These are phyloP conservation scores for Netelia inedita DNA, from an alignment of 2,888 invertebrate genomes.

Conservation along the genomic window DNA sequence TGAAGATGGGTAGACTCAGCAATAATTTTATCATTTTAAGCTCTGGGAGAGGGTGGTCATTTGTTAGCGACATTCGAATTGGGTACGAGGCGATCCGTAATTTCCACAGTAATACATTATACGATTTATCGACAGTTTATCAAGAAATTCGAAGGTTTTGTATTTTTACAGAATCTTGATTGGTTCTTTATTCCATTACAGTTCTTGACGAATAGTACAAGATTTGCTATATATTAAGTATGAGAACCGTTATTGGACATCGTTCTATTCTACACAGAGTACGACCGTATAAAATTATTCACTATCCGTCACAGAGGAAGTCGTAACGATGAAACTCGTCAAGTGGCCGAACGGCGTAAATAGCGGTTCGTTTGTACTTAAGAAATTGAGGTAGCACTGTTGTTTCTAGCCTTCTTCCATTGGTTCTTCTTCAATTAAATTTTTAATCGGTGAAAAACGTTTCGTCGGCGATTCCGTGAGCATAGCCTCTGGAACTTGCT, in stretches of 20 bases:
- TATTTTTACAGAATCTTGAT: neutral
- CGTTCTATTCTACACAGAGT: slow-evolving; percentile 16
- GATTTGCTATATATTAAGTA: slow-evolving; percentile 16
- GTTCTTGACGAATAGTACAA: too few species aligned
- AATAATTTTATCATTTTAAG: too few species aligned
- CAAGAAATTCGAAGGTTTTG: neutral
- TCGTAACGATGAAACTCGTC: neutral
- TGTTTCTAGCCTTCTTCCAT: slow-evolving; percentile 72
- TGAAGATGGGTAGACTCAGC: too few species aligned
- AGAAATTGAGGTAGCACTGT: neutral
- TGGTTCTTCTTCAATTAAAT: slow-evolving; percentile 81
- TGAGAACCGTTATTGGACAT: slow-evolving; percentile 27
- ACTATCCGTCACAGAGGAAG: neutral
- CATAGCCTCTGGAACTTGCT: neutral
- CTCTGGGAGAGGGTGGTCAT: too few species aligned
- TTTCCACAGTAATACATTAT: too few species aligned
- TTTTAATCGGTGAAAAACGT: slow-evolving; percentile 75
- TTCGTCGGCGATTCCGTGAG: slow-evolving; percentile 11
- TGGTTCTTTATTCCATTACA: neutral
- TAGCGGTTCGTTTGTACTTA: neutral
- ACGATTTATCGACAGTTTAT: neutral
- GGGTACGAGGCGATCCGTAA: too few species aligned
- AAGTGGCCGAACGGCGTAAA: neutral
- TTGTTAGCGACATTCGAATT: too few species aligned
- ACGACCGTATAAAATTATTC: slow-evolving; percentile 7